A percentile compares a stretch with the other conserved stretches of the same genome.
These are phyloP conservation scores for Oxytorus armatus DNA, from an alignment of 2,888 invertebrate genomes.

Conservation along the genomic window DNA sequence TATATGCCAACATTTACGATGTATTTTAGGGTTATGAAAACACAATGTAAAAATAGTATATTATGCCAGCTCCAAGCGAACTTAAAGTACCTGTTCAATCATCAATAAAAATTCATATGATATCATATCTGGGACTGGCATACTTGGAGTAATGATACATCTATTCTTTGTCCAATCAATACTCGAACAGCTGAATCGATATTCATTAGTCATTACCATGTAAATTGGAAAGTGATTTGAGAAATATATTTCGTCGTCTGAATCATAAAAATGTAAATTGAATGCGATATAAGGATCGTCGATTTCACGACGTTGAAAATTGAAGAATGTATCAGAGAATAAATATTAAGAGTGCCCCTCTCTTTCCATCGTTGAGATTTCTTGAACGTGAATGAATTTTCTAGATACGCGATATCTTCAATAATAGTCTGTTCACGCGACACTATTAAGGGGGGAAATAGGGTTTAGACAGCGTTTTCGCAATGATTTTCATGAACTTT, in stretches of 20 bases:
- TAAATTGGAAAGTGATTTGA: slow-evolving; percentile 42
- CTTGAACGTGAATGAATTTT: slow-evolving; percentile 36
- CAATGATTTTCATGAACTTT: too few relatives aligned
- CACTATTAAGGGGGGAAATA: too few relatives aligned
- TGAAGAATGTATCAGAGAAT: slow-evolving; percentile 32
- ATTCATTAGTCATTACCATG: slow-evolving; percentile 52
- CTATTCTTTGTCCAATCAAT: slow-evolving; percentile 1
- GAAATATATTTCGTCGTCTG: background rate
- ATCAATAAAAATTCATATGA: slow-evolving; percentile 2
- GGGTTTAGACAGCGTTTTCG: too few relatives aligned
- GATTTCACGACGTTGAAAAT: slow-evolving; percentile 6
- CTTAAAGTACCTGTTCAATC: too few relatives aligned
- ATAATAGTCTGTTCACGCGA: background rate
- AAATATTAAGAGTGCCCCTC: slow-evolving; percentile 13
- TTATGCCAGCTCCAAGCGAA: too few relatives aligned
- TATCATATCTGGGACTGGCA: background rate
- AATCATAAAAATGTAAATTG: slow-evolving; percentile 39
- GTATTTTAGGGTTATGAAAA: too few relatives aligned
- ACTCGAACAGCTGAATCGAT: too few relatives aligned
- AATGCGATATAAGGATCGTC: slow-evolving; percentile 7
- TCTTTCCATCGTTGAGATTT: background rate
- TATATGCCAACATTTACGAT: too few relatives aligned
- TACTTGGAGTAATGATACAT: background rate
- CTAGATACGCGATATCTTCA: slow-evolving; percentile 22
- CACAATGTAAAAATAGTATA: too few relatives aligned